Percentiles rank a stretch among this genome's conserved stretches.
These are phyloP conservation scores for Aurelia sp. DNA, from an alignment of 30 jellyfish, hydroid and myxozoan species.

Conservation along the genomic window DNA sequence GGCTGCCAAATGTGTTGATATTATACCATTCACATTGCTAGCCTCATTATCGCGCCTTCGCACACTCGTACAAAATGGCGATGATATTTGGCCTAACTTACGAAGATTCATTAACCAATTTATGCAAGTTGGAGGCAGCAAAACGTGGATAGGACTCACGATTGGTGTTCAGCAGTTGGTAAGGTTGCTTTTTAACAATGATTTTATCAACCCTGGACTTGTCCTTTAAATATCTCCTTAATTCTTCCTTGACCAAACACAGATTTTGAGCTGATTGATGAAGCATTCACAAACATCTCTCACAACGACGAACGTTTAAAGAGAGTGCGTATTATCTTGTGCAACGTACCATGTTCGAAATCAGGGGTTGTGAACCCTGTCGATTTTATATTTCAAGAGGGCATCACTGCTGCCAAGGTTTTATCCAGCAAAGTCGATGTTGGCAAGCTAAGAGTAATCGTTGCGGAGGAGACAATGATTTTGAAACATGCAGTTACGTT, in stretches of 20 bases:
- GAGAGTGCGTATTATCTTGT: slow-evolving; percentile 55
- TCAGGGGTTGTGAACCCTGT: slow-evolving; percentile 79
- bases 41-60: too few relatives aligned
- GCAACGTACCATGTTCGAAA: slow-evolving; percentile 81
- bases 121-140: too few relatives aligned
- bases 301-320: slow-evolving; percentile 67
- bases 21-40: too few relatives aligned
- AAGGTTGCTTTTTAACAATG: too few relatives aligned
- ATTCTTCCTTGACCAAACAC: background rate
- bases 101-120: too few relatives aligned
- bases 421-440: slow-evolving; percentile 53
- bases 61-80: too few relatives aligned
- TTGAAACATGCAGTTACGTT: slow-evolving; percentile 60
- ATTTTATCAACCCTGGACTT: too few relatives aligned
- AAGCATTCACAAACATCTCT: slow-evolving; percentile 28
- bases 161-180: too few relatives aligned
- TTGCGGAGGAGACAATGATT: slow-evolving; percentile 48
- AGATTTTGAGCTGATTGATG: slow-evolving; percentile 77
- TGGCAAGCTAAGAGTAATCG: slow-evolving; percentile 52
- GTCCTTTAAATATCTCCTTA: background rate
- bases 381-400: slow-evolving; percentile 77
- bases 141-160: too few relatives aligned
- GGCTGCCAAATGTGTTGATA: too few relatives aligned
- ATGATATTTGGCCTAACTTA: too few relatives aligned
- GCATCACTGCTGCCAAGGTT: slow-evolving; percentile 60